A percentile compares a stretch with the other conserved stretches of the same genome.
Evolutionary conservation across 2,888 invertebrate genomes (phyloP).

Genomic region (Morinoia aosen): DNA sequence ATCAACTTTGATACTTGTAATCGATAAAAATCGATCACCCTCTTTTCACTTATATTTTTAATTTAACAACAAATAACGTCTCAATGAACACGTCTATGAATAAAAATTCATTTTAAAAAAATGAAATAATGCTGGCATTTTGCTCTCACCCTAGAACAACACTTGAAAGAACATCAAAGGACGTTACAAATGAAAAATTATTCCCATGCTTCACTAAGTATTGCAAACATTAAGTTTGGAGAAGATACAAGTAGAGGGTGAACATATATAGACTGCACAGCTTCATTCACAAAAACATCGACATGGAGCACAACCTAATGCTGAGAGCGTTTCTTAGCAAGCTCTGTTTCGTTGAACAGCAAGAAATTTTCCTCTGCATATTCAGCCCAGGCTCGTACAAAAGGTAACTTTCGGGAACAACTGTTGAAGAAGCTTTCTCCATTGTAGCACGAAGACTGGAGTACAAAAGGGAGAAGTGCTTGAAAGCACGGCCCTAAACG

Average conservation of each 20-base stretch:
- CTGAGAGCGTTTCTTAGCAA: neutral
- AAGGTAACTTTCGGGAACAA: slow-evolving; percentile 12
- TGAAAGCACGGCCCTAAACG: slow-evolving; percentile 17
- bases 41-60: too few relatives aligned
- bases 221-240: neutral
- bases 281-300: neutral
- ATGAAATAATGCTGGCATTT: neutral
- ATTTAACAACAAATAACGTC: too few relatives aligned
- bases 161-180: neutral
- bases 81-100: neutral
- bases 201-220: neutral
- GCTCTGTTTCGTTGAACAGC: neutral
- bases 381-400: neutral
- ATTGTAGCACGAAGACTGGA: neutral
- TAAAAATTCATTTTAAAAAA: neutral
- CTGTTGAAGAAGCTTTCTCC: slow-evolving; percentile 10
- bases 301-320: neutral
- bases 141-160: neutral
- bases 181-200: neutral
- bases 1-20: neutral
- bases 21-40: neutral
- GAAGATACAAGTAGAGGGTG: too few relatives aligned
- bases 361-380: neutral
- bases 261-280: too few relatives aligned
- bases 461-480: neutral